Evolutionary conservation across 2,888 invertebrate species (phyloP).

Genomic region (Metalampra italica): DNA sequence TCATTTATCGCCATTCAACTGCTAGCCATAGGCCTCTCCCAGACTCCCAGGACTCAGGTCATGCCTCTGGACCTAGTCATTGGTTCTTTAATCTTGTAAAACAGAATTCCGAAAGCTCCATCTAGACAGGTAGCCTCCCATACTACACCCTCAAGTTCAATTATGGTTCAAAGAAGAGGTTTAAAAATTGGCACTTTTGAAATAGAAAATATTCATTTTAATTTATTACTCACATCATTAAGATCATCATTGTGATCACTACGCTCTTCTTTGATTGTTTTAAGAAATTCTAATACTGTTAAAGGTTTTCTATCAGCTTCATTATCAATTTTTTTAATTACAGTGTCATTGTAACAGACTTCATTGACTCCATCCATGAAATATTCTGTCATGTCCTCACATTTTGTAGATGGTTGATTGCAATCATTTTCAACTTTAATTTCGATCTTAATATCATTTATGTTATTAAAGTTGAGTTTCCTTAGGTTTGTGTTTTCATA

Average conservation of each 20-base stretch:
- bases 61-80: too few species aligned
- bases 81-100: too few species aligned
- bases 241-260: slow-evolving; percentile 20
- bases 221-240: slow-evolving; percentile 25
- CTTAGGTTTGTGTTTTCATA: slow-evolving; percentile 28
- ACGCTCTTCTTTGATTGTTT: slow-evolving; percentile 35
- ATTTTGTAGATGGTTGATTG: slow-evolving; percentile 12
- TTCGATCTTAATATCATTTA: slow-evolving; percentile 38
- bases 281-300: slow-evolving; percentile 38
- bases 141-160: too few species aligned
- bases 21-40: too few species aligned
- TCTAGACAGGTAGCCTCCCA: too few species aligned
- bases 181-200: too few species aligned
- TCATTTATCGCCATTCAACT: too few species aligned
- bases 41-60: too few species aligned
- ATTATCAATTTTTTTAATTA: slow-evolving; percentile 25
- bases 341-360: slow-evolving; percentile 5
- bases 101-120: too few species aligned
- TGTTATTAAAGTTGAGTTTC: slow-evolving; percentile 37
- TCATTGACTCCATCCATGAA: slow-evolving; percentile 3
- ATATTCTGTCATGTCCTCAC: slow-evolving; percentile 11
- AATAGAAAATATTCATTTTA: too few species aligned
- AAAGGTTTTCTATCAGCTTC: slow-evolving; percentile 18
- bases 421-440: slow-evolving; percentile 25
- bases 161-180: too few species aligned